Percentiles rank a stretch among this genome's conserved stretches.
Evolutionary conservation across 2,113 vertebrate species (phyloP).

Genomic region (Mellivora capensis): DNA sequence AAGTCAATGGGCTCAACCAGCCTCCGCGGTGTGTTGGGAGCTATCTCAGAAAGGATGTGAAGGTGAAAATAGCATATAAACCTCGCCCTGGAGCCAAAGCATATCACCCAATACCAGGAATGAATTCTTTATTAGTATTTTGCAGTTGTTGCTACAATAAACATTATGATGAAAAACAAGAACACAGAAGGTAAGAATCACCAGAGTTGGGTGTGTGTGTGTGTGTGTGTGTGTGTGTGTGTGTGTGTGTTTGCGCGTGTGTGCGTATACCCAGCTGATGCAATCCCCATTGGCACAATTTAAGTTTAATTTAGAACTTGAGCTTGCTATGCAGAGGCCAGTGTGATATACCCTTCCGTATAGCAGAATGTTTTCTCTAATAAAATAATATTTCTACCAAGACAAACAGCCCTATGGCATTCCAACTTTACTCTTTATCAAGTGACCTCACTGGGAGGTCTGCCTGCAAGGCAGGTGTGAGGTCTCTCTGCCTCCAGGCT

Average conservation of each 20-base stretch:
- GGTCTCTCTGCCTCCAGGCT: not conserved
- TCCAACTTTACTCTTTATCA: not conserved
- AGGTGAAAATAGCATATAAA: not conserved
- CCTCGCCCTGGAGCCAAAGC: not conserved
- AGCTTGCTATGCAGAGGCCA: not conserved
- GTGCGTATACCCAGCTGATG: constrained; percentile 60
- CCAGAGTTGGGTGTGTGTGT: not conserved
- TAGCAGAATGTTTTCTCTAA: not conserved
- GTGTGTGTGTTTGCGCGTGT: not conserved
- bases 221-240: not conserved
- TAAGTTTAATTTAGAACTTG: constrained; percentile 67
- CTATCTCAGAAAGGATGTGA: not conserved
- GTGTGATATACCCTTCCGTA: not conserved
- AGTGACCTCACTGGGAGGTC: not conserved
- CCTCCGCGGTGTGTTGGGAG: not conserved
- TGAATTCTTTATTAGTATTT: not conserved
- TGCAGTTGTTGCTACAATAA: constrained; percentile 57
- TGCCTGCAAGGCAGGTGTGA: not conserved
- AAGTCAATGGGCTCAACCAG: not conserved
- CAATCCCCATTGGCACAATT: constrained; percentile 74
- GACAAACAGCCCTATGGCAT: not conserved
- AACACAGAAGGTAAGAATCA: constrained; percentile 53
- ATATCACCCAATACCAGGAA: not conserved
- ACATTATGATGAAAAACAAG: constrained; percentile 69
- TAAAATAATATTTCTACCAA: not conserved